Percentiles rank a stretch among this genome's conserved stretches.
phyloP scores from a whole-genome alignment of 2,113 vertebrate genomes.

The Triplophysa dalaica region DNA sequence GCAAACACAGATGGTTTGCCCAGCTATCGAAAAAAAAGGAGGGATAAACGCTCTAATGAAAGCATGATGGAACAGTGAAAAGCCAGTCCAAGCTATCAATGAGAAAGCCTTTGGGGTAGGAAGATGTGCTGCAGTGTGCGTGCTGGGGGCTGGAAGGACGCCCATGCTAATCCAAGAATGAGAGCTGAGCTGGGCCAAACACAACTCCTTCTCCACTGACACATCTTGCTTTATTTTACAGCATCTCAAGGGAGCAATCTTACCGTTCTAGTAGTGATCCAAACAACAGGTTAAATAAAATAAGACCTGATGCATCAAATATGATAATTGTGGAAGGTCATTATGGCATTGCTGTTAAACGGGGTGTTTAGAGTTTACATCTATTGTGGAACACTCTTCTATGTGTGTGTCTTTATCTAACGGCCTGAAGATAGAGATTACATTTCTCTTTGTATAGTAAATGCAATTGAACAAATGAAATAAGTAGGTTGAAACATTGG shows the following conservation, averaged over 20 bases:
- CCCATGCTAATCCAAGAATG: conserved; percentile 58
- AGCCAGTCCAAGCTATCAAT: conserved; percentile 68
- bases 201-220: conserved; percentile 21
- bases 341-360: too few relatives aligned
- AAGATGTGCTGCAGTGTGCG: conserved; percentile 76
- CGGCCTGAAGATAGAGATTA: too few relatives aligned
- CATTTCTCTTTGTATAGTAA: too few relatives aligned
- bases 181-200: conserved; percentile 63
- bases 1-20: conserved; percentile 71
- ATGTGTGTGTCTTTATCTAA: too few relatives aligned
- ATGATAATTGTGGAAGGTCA: too few relatives aligned
- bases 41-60: conserved; percentile 75
- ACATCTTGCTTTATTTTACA: conserved; percentile 9
- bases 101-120: conserved; percentile 70
- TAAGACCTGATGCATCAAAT: background rate
- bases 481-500: too few relatives aligned
- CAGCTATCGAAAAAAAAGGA: conserved; percentile 72
- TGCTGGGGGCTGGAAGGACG: conserved; percentile 69
- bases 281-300: conserved; percentile 5
- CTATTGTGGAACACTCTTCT: too few relatives aligned
- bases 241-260: conserved; percentile 54
- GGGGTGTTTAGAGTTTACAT: too few relatives aligned
- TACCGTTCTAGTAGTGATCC: conserved; percentile 2
- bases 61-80: conserved; percentile 72
- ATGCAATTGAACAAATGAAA: too few relatives aligned